phyloP scores from a whole-genome alignment of 2,888 invertebrate genomes.

The Eucriotettix oculatus region DNA sequence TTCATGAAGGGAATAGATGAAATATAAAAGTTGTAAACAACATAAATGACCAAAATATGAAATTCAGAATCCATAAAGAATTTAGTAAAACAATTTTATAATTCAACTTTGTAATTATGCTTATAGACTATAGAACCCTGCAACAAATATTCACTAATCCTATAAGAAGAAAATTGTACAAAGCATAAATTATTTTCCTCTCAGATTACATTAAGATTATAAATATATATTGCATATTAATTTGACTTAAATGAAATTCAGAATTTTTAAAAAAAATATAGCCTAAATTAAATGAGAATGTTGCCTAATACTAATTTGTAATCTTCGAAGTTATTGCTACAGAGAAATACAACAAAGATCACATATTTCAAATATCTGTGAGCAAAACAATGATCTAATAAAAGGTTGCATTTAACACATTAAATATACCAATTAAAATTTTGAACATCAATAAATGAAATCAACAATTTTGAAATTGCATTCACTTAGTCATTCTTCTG shows the following conservation, averaged over 20 bases:
- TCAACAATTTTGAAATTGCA: conserved; percentile 4
- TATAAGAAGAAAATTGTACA: conserved; percentile 1
- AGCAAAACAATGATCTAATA: conserved; percentile 13
- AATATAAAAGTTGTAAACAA: not conserved
- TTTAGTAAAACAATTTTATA: conserved; percentile 2
- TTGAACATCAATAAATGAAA: conserved; percentile 2
- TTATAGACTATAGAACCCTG: conserved; percentile 6
- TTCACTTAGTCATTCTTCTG: conserved; percentile 11
- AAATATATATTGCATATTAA: no score
- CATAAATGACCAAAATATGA: not conserved
- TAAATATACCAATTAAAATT: conserved; percentile 8
- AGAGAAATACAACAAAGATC: conserved; percentile 13
- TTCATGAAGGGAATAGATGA: no score
- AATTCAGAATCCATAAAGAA: not conserved
- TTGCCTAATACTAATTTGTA: conserved; percentile 12
- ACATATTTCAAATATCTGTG: conserved; percentile 9
- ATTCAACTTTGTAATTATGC: not conserved
- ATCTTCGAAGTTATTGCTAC: conserved; percentile 15
- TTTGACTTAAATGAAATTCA: conserved; percentile 1
- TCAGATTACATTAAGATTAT: not conserved
- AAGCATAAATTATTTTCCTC: conserved; percentile 1
- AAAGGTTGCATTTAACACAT: conserved; percentile 1
- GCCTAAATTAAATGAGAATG: conserved; percentile 9
- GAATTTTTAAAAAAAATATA: not conserved
- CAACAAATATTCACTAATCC: conserved; percentile 5